Conservation (phyloP, 1,140 invertebrate genomes). For the Drosophila paulistorum region DNA sequence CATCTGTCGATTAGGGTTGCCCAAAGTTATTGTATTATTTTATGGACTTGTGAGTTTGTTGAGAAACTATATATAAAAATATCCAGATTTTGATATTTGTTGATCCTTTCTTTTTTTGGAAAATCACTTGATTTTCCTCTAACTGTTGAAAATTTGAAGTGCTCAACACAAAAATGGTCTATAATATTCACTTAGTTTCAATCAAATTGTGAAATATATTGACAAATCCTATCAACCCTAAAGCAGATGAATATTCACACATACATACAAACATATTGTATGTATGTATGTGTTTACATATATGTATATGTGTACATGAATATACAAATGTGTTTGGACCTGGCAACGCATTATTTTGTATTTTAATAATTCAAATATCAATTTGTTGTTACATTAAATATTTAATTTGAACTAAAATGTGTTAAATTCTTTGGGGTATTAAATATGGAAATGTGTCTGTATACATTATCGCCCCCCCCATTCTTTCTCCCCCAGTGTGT, state of each 20-base stretch:
- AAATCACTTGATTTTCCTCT: no score
- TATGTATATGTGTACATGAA: slow-evolving; percentile 20
- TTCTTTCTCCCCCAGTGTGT: slow-evolving; percentile 4
- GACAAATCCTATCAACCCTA: neutral
- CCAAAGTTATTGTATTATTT: neutral
- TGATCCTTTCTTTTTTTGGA: no score
- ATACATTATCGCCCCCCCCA: slow-evolving; percentile 22
- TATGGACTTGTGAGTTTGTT: no score
- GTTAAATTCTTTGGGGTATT: slow-evolving; percentile 80
- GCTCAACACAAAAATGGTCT: no score
- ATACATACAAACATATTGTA: slow-evolving; percentile 5
- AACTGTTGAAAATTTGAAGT: no score
- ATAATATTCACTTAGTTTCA: no score
- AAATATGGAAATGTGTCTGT: slow-evolving; percentile 23
- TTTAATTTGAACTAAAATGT: slow-evolving; percentile 81
- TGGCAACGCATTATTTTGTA: slow-evolving; percentile 76
- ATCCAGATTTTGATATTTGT: no score
- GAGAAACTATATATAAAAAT: neutral
- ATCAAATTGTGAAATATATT: no score
- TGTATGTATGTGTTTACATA: no score
- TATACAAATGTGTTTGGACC: slow-evolving; percentile 51
- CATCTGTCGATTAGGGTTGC: neutral
- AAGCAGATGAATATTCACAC: slow-evolving; percentile 15
- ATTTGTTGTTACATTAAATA: slow-evolving; percentile 81
- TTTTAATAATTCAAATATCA: slow-evolving; percentile 82